Base-by-base conservation (phyloP, 1,140 invertebrate species). In the Saccostrea echinata region DNA sequence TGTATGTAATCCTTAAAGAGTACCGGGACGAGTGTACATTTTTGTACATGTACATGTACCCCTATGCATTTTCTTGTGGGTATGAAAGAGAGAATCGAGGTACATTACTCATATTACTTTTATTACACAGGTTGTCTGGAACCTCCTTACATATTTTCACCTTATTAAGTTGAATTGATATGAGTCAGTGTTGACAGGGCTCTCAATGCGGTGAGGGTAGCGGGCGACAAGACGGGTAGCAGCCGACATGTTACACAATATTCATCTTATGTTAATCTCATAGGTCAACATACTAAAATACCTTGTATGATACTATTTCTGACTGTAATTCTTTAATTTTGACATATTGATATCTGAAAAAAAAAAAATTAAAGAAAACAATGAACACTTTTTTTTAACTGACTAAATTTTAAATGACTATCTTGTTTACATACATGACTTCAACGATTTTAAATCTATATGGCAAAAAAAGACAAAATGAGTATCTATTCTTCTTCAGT, bases 221-320 rank as follows among this genome's bases (percentile, higher is more conserved):
- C 55, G 55, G 16, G n/a, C 16, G 55, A 61, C 55, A 61, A 61
- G 11, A 30, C 27, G 68, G 68, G 68, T 76, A 76, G 68, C 68
- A 33, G 68, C 27, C 68, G 68, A 76, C 68, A 76, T 76, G 68
- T 76, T 76, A 76, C 68, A 30, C 68, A 6, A 27, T 76, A 16
- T 64, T 27, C 68, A 76, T 76, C 68, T 76, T 76, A 76, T 16
- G 24, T 12, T 76, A 76, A 76, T 76, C 68, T 76, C 13, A 27
- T 76, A 4, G 27, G 27, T 76, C 68, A 76, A 76, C 68, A 76
- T 13, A n/a, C 27, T 33, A 30, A 13, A 16, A 64, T 24, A 64
- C 21, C 21, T 21, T 24, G 57, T n/a, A n/a, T 64, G 57, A 64
- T 64, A 64, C 57, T 18, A n/a, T 21, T 21, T 33, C 9, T 76